phyloP scores from a whole-genome alignment of 2,888 invertebrate genomes.

The Pollenia angustigena region DNA sequence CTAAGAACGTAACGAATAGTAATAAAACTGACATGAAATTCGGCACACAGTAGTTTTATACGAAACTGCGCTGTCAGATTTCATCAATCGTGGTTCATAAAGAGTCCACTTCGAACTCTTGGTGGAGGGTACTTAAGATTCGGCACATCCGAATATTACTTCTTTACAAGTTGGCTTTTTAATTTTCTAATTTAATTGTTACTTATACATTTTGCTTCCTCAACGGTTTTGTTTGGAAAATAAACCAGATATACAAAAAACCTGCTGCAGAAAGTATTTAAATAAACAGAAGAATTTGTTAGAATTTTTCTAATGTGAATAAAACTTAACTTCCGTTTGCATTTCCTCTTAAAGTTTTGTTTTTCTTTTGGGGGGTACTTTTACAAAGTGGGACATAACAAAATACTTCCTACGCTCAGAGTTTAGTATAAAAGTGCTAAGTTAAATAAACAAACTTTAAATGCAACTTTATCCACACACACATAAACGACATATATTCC shows the following conservation, averaged over 20 bases:
- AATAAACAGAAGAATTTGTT: not conserved
- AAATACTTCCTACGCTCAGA: not conserved
- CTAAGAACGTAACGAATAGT: too few species aligned
- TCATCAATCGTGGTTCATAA: too few species aligned
- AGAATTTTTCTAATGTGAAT: not conserved
- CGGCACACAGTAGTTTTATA: too few species aligned
- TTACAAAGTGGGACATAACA: not conserved
- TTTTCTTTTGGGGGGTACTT: not conserved
- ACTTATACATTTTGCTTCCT: too few species aligned
- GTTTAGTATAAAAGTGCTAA: not conserved
- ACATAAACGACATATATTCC: too few species aligned
- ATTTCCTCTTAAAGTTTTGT: not conserved
- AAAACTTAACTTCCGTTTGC: not conserved
- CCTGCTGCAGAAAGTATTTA: not conserved
- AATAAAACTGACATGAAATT: too few species aligned
- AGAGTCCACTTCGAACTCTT: too few species aligned
- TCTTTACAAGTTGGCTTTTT: too few species aligned
- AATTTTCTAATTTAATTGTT: too few species aligned
- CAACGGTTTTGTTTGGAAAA: not conserved
- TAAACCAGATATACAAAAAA: not conserved
- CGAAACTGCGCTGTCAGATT: too few species aligned
- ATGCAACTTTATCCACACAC: not conserved
- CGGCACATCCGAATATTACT: too few species aligned
- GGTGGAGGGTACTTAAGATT: too few species aligned
- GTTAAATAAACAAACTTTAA: not conserved